phyloP scores from a whole-genome alignment of 2,888 invertebrate genomes.

The Agapostemon virescens region DNA sequence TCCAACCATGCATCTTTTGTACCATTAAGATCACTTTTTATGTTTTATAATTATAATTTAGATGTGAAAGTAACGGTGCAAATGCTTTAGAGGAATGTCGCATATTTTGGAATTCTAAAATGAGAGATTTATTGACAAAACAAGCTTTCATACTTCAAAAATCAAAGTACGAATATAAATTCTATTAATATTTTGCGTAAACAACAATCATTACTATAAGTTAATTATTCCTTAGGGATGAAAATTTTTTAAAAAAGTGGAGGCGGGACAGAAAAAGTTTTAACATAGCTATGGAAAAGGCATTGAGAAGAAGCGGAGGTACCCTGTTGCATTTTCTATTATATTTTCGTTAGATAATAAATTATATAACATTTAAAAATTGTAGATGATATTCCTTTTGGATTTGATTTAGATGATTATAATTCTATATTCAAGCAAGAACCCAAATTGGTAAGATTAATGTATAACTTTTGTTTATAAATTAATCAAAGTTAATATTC shows the following conservation, averaged over 20 bases:
- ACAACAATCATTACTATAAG: neutral
- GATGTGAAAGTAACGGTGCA: slow-evolving; percentile 66
- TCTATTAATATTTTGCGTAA: neutral
- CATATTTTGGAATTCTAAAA: slow-evolving; percentile 82
- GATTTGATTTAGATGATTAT: slow-evolving; percentile 81
- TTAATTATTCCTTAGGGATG: slow-evolving; percentile 73
- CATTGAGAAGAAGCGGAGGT: slow-evolving; percentile 73
- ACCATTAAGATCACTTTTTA: slow-evolving; percentile 13
- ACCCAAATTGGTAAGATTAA: slow-evolving; percentile 80
- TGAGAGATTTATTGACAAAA: slow-evolving; percentile 82
- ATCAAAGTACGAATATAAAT: slow-evolving; percentile 81
- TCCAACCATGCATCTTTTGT: neutral
- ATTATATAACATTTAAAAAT: slow-evolving; percentile 32
- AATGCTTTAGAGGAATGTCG: slow-evolving; percentile 61
- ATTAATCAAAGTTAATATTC: slow-evolving; percentile 3
- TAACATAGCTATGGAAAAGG: slow-evolving; percentile 70
- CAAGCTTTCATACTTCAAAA: slow-evolving; percentile 84
- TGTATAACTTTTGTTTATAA: neutral
- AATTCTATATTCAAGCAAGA: slow-evolving; percentile 81
- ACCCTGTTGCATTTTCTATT: slow-evolving; percentile 18
- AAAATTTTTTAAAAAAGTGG: slow-evolving; percentile 82
- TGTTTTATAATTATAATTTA: slow-evolving; percentile 52
- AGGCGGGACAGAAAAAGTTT: slow-evolving; percentile 80
- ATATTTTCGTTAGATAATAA: neutral
- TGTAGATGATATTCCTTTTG: slow-evolving; percentile 82